phyloP scores from a whole-genome alignment of 2,888 invertebrate genomes.

The Plutella xylostella region DNA sequence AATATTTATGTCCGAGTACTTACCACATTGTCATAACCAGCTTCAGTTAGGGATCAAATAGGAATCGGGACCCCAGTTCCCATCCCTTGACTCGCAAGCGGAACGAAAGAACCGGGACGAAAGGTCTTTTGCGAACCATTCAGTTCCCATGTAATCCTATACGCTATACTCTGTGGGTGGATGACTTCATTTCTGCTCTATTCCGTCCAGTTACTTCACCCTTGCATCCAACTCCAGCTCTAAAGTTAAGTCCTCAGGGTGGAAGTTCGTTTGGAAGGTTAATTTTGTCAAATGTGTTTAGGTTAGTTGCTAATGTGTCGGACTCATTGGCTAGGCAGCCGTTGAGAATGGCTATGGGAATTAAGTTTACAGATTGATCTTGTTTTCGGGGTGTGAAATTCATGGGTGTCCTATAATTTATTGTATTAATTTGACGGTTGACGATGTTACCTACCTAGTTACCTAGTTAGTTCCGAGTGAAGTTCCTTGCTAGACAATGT shows the following conservation, averaged over 20 bases:
- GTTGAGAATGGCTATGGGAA: conserved; percentile 49
- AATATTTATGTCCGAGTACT: too few species aligned
- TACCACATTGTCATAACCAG: too few species aligned
- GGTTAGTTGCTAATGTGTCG: conserved; percentile 18
- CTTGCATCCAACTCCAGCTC: background rate
- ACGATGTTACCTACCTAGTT: too few species aligned
- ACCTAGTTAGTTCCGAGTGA: too few species aligned
- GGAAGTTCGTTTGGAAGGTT: background rate
- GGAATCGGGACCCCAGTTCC: too few species aligned
- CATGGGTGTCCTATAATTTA: too few species aligned
- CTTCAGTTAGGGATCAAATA: too few species aligned
- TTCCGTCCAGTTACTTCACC: background rate
- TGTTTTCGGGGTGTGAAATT: conserved; percentile 2
- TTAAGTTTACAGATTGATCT: conserved; percentile 26
- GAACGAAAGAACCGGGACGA: conserved; percentile 34
- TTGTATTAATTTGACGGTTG: too few species aligned
- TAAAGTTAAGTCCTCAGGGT: background rate
- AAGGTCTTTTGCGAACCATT: conserved; percentile 39
- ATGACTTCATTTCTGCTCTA: conserved; percentile 5
- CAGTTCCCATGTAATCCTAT: conserved; percentile 44
- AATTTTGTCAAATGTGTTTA: conserved; percentile 11
- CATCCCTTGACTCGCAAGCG: conserved; percentile 26
- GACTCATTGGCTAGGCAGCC: conserved; percentile 30
- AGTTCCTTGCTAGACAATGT: too few species aligned
- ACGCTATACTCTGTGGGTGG: conserved; percentile 14